These are phyloP conservation scores for Bombus balteatus DNA, from an alignment of 1,140 invertebrate species.

Conservation along the genomic window DNA sequence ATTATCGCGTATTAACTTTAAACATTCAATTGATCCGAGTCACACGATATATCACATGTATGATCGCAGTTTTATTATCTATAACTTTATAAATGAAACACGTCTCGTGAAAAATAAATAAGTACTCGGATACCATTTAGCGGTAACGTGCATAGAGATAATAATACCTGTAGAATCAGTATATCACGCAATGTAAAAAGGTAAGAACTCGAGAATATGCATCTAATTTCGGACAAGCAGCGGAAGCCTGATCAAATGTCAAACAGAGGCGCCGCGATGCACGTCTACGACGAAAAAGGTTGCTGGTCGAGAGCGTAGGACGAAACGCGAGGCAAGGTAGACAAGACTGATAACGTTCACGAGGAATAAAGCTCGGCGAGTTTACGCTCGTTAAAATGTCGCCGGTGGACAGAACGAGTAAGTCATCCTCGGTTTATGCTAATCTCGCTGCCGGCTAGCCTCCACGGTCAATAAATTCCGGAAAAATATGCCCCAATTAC, in stretches of 20 bases:
- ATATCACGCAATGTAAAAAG: neutral
- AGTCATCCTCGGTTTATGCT: constrained; percentile 76
- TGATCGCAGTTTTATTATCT: no score
- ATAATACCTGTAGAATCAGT: neutral
- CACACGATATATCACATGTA: no score
- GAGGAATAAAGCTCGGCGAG: constrained; percentile 71
- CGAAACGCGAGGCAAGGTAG: constrained; percentile 58
- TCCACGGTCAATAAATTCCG: constrained; percentile 73
- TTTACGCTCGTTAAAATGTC: constrained; percentile 75
- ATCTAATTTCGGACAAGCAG: constrained; percentile 28
- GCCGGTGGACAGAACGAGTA: constrained; percentile 62
- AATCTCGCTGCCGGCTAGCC: constrained; percentile 62
- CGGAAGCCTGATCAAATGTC: constrained; percentile 60
- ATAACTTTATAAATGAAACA: no score
- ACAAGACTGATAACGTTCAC: constrained; percentile 65
- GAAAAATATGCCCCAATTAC: constrained; percentile 80
- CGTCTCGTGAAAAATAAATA: no score
- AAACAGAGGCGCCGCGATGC: constrained; percentile 60
- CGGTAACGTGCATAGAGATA: no score
- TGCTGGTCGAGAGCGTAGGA: constrained; percentile 49
- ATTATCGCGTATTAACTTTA: no score
- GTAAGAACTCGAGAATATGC: neutral
- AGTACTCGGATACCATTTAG: no score
- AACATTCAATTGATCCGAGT: no score
- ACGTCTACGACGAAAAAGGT: constrained; percentile 53